phyloP scores from a whole-genome alignment of 2,888 invertebrate species.

The Busseola fusca region DNA sequence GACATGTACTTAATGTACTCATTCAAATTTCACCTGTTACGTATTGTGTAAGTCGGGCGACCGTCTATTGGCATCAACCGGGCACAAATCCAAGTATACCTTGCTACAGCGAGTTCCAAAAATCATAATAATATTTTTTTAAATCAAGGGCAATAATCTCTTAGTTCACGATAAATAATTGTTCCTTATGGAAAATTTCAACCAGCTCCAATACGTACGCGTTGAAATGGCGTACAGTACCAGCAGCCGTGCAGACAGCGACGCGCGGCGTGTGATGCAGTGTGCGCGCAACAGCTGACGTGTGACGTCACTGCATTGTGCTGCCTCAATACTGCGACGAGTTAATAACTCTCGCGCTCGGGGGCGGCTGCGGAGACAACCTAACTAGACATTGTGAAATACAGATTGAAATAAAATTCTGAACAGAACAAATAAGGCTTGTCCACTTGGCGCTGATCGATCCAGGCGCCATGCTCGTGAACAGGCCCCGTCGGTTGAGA shows the following conservation, averaged over 20 bases:
- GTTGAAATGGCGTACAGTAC: constrained; percentile 18
- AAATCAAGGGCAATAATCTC: not conserved
- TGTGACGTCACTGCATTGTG: constrained; percentile 28
- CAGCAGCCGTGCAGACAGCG: not conserved
- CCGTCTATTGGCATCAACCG: not conserved
- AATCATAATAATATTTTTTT: not conserved
- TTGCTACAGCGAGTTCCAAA: not conserved
- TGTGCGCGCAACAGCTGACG: constrained; percentile 33
- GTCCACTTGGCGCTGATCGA: not conserved
- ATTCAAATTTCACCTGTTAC: not conserved
- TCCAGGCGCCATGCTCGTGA: not conserved
- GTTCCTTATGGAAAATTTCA: not conserved
- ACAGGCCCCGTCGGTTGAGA: not conserved
- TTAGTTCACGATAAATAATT: not conserved
- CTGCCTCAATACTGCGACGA: constrained; percentile 8
- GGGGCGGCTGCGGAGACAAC: not conserved
- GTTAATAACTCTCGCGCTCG: constrained; percentile 14
- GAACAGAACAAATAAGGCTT: not conserved
- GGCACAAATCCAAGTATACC: not conserved
- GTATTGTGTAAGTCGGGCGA: not conserved
- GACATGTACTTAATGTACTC: not conserved
- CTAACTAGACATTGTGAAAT: not conserved
- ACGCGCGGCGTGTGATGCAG: constrained; percentile 7
- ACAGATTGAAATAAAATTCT: not conserved
- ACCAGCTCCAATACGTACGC: not conserved